Percentiles rank a stretch among this genome's conserved stretches.
phyloP scores from a whole-genome alignment of 2,113 vertebrate genomes.

The Zosterops borbonicus region DNA sequence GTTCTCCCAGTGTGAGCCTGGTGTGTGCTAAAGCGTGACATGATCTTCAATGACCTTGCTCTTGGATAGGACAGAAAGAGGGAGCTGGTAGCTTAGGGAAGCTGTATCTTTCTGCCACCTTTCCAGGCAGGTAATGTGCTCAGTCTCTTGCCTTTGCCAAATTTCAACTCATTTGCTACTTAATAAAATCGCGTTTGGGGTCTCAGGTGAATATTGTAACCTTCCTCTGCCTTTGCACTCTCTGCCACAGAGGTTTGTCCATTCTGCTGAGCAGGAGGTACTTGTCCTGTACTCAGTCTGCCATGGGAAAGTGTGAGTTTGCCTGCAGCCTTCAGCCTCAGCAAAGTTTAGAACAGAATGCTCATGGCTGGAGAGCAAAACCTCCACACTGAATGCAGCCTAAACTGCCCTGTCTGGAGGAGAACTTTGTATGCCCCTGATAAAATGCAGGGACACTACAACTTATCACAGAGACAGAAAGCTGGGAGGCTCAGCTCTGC shows the following conservation, averaged over 20 bases:
- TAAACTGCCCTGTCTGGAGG: background rate
- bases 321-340: background rate
- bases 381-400: background rate
- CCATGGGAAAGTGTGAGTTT: background rate
- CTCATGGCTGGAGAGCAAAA: background rate
- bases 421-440: background rate
- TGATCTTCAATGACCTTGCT: background rate
- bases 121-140: background rate
- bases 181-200: background rate
- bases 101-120: background rate
- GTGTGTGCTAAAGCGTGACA: background rate
- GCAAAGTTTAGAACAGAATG: background rate
- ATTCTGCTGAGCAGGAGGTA: background rate
- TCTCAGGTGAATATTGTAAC: background rate
- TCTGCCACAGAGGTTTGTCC: background rate
- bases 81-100: background rate
- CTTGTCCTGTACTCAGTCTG: background rate
- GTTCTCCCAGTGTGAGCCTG: background rate
- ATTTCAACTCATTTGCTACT: background rate
- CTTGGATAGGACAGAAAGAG: background rate
- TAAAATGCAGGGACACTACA: background rate
- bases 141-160: background rate
- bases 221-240: background rate
- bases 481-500: background rate
- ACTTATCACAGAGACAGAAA: background rate